These are phyloP conservation scores for Serilophus lunatus DNA, from an alignment of 2,113 vertebrate species.

Conservation along the genomic window DNA sequence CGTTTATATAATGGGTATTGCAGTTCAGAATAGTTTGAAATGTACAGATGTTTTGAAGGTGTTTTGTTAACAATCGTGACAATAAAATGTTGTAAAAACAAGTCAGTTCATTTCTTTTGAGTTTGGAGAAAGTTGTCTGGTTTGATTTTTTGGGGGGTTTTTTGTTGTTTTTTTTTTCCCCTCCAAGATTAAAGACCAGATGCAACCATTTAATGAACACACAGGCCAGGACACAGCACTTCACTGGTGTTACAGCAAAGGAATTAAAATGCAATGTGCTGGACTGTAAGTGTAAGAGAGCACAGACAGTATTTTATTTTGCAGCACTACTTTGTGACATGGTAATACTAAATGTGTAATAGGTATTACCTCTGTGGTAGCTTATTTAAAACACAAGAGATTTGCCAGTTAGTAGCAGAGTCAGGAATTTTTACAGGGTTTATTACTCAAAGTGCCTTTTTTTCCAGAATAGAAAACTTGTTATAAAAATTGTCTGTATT, in stretches of 20 bases:
- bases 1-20: constrained; percentile 69
- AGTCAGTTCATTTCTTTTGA: constrained; percentile 69
- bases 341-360: background rate
- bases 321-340: background rate
- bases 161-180: no score
- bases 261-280: background rate
- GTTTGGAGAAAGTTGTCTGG: background rate
- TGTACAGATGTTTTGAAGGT: constrained; percentile 93
- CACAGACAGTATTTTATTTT: background rate
- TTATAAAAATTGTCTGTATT: background rate
- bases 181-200: constrained; percentile 70
- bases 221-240: background rate
- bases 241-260: background rate
- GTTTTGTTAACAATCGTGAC: constrained; percentile 84
- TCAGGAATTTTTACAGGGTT: background rate
- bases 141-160: no score
- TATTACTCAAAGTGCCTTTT: background rate
- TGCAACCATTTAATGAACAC: background rate
- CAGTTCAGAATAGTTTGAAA: constrained; percentile 77
- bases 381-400: background rate
- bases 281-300: background rate
- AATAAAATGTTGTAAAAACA: constrained; percentile 78
- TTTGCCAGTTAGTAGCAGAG: background rate
- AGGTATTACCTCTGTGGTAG: background rate
- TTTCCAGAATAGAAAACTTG: background rate